Evolutionary conservation across 2,113 vertebrate species (phyloP).

Genomic region (Chrysochloris asiatica): DNA sequence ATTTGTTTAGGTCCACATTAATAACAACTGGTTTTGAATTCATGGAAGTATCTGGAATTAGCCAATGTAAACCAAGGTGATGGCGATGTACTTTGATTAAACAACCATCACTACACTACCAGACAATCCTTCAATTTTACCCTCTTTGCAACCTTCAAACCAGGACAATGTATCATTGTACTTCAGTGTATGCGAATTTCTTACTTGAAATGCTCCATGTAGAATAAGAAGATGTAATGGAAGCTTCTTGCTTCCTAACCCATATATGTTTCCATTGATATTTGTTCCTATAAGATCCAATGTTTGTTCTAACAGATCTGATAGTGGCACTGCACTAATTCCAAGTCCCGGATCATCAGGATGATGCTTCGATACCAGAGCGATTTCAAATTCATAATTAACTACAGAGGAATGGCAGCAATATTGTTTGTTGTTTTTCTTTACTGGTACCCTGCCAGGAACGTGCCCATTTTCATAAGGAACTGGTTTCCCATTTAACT

Average conservation of each 20-base stretch:
- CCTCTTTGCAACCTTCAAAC: too few relatives aligned
- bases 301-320: slow-evolving; percentile 92
- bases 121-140: too few relatives aligned
- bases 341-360: slow-evolving; percentile 85
- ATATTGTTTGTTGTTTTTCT: slow-evolving; percentile 92
- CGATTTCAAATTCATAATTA: slow-evolving; percentile 86
- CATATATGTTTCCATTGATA: slow-evolving; percentile 96
- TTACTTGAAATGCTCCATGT: too few relatives aligned
- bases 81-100: slow-evolving; percentile 99
- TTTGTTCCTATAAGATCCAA: slow-evolving; percentile 97
- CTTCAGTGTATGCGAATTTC: too few relatives aligned
- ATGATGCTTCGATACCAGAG: slow-evolving; percentile 81
- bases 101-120: too few relatives aligned
- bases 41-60: slow-evolving; percentile 86
- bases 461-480: slow-evolving; percentile 96
- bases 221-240: too few relatives aligned
- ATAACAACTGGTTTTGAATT: slow-evolving; percentile 88
- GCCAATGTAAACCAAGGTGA: slow-evolving; percentile 95
- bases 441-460: slow-evolving; percentile 98
- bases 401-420: slow-evolving; percentile 96
- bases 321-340: slow-evolving; percentile 86
- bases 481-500: slow-evolving; percentile 86
- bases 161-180: too few relatives aligned
- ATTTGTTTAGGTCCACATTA: slow-evolving; percentile 81
- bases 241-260: too few relatives aligned